Evolutionary conservation across 2,888 invertebrate species (phyloP).

Genomic region (Ophion obscuratus): DNA sequence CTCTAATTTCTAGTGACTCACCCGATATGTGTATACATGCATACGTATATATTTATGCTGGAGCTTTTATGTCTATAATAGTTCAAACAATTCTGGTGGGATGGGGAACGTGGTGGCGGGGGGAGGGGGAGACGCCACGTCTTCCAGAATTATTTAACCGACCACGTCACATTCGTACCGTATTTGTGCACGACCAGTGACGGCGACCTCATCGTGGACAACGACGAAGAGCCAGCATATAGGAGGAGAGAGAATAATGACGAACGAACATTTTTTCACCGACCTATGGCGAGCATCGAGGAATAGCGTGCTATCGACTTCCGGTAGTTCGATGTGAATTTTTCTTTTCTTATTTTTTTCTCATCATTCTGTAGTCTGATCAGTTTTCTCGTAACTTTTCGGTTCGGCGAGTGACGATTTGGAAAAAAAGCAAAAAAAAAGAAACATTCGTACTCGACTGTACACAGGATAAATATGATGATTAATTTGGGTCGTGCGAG

Average conservation of each 20-base stretch:
- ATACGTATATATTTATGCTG: not conserved
- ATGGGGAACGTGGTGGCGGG: not conserved
- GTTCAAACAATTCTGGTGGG: conserved; percentile 25
- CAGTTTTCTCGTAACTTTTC: not conserved
- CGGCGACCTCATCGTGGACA: conserved; percentile 18
- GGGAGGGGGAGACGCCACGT: conserved; percentile 14
- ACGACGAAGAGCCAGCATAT: not conserved
- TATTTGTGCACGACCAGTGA: conserved; percentile 29
- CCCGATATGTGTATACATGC: not conserved
- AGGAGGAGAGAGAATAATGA: not conserved
- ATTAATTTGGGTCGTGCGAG: too few species aligned
- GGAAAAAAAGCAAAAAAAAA: not conserved
- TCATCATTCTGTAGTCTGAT: not conserved
- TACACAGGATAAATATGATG: too few species aligned
- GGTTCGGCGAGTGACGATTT: not conserved
- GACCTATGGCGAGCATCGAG: not conserved
- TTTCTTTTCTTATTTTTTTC: not conserved
- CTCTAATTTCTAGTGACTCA: not conserved
- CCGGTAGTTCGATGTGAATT: not conserved
- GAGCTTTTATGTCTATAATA: conserved; percentile 30
- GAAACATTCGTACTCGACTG: not conserved
- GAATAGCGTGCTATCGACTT: not conserved
- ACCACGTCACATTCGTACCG: conserved; percentile 46
- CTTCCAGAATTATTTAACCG: conserved; percentile 38
- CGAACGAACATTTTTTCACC: not conserved